phyloP scores from a whole-genome alignment of 2,888 invertebrate genomes.

The Drosophila monieri region DNA sequence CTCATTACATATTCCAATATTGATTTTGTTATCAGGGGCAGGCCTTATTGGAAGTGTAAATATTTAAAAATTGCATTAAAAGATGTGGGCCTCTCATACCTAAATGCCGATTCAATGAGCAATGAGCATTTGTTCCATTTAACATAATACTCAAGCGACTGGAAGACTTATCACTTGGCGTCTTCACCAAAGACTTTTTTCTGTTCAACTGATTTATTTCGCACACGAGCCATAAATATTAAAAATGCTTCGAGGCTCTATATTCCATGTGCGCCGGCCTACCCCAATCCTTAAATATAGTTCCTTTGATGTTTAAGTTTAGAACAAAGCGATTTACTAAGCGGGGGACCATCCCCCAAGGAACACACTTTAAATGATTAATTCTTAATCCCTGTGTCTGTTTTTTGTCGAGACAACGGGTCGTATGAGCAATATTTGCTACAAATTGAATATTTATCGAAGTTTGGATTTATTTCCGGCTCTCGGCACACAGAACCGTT shows the following conservation, averaged over 20 bases:
- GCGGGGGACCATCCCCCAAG: conserved; percentile 11
- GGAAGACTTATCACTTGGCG: conserved; percentile 29
- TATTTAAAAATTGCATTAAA: conserved; percentile 2
- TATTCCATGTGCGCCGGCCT: conserved; percentile 7
- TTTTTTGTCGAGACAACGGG: background rate
- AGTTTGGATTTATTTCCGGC: conserved; percentile 17
- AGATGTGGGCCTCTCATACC: background rate
- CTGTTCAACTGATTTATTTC: conserved; percentile 31
- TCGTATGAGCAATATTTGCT: conserved; percentile 19
- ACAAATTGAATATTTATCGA: conserved; percentile 7
- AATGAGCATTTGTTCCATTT: conserved; percentile 17
- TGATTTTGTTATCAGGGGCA: conserved; percentile 1
- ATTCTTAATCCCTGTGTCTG: conserved; percentile 1
- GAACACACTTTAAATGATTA: conserved; percentile 16
- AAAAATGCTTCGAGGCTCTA: conserved; percentile 34
- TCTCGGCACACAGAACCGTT: conserved; percentile 9
- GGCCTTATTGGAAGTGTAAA: background rate
- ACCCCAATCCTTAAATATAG: conserved; percentile 23
- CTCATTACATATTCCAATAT: conserved; percentile 5
- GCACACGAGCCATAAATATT: conserved; percentile 32
- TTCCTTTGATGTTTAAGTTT: conserved; percentile 38
- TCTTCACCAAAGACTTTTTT: conserved; percentile 7
- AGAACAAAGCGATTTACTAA: conserved; percentile 8
- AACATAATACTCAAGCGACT: conserved; percentile 21
- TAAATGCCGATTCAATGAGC: conserved; percentile 7